Evolutionary conservation across 2,797 vertebrate genomes (phyloP).

Genomic region (Periophthalmus magnuspinnatus): DNA sequence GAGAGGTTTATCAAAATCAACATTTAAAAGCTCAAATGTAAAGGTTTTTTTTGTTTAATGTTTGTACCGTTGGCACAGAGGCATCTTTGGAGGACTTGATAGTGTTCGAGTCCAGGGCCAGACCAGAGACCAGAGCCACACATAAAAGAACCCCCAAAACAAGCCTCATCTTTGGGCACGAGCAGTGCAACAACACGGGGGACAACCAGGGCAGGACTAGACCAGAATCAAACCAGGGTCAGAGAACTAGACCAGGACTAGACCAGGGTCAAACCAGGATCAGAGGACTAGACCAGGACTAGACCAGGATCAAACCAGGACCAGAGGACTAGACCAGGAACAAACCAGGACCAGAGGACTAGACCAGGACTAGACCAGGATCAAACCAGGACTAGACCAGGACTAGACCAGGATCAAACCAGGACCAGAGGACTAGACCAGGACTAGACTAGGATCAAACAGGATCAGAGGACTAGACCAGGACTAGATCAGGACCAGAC

Average conservation of each 20-base stretch:
- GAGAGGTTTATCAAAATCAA: not conserved
- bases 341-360: too few species aligned
- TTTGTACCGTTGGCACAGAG: not conserved
- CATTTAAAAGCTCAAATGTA: not conserved
- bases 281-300: too few species aligned
- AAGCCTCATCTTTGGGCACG: not conserved
- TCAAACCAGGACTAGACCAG: too few species aligned
- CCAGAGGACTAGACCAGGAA: too few species aligned
- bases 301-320: not conserved
- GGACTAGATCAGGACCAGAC: not conserved
- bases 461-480: not conserved
- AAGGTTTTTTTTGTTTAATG: not conserved
- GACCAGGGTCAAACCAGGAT: not conserved
- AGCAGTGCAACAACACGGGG: not conserved
- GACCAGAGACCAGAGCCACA: conserved; percentile 47
- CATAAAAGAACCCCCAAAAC: conserved; percentile 35
- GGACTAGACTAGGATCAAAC: not conserved
- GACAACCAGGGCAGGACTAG: not conserved
- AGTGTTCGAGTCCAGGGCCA: conserved; percentile 74
- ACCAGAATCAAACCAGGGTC: too few species aligned
- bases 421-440: not conserved
- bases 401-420: too few species aligned
- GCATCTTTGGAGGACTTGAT: conserved; percentile 73
- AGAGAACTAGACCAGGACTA: not conserved
- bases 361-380: not conserved